Conservation (phyloP, 2,797 vertebrate genomes). For the Enteromius argenteus region DNA sequence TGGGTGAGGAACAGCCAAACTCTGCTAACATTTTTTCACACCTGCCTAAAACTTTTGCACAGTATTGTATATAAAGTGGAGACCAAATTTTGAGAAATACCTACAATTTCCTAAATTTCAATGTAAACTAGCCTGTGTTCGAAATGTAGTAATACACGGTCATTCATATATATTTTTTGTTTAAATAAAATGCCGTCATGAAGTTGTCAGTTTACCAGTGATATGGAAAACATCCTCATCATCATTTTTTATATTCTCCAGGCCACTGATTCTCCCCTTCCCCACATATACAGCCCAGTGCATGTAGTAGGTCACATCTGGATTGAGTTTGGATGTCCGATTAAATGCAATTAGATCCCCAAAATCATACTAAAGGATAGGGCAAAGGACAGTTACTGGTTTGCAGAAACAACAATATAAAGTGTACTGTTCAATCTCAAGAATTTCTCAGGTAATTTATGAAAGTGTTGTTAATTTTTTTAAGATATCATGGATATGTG, state of each 20-base stretch:
- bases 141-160: neutral
- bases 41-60: too few species aligned
- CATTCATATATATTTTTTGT: too few species aligned
- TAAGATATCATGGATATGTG: neutral
- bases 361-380: neutral
- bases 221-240: slow-evolving; percentile 2
- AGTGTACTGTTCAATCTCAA: too few species aligned
- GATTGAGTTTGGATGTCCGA: slow-evolving; percentile 25
- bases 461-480: neutral
- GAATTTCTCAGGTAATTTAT: too few species aligned
- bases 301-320: slow-evolving; percentile 6
- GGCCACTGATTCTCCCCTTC: neutral
- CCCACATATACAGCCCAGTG: neutral
- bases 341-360: neutral
- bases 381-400: neutral
- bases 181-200: neutral
- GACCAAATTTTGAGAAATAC: too few species aligned
- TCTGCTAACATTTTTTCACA: too few species aligned
- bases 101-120: too few species aligned
- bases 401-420: too few species aligned
- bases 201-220: neutral
- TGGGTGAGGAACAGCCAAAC: too few species aligned
- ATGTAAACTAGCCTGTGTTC: too few species aligned
- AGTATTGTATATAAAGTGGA: too few species aligned
- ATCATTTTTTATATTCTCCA: neutral